phyloP scores from a whole-genome alignment of 2,888 invertebrate species.

The Eupithecia subfuscata region DNA sequence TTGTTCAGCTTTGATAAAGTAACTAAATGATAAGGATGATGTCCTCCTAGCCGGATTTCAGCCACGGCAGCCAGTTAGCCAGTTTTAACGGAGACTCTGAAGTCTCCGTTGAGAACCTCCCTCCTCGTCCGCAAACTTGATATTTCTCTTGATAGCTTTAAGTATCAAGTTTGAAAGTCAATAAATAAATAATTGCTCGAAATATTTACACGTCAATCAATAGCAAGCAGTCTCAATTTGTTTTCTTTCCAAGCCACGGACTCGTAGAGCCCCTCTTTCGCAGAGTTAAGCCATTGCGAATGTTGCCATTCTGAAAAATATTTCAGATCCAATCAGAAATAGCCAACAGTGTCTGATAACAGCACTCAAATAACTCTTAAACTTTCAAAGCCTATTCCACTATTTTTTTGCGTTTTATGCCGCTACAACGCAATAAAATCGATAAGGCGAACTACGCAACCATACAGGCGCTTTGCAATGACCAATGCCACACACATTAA shows the following conservation, averaged over 20 bases:
- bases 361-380: constrained; percentile 8
- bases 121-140: too few relatives aligned
- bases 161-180: neutral
- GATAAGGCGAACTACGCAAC: constrained; percentile 30
- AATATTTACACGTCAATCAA: neutral
- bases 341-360: constrained; percentile 7
- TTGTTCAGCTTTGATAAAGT: neutral
- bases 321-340: constrained; percentile 2
- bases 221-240: neutral
- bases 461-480: constrained; percentile 13
- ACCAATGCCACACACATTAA: constrained; percentile 12
- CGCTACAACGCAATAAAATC: constrained; percentile 33
- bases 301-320: neutral
- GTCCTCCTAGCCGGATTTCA: neutral
- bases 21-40: neutral
- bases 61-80: neutral
- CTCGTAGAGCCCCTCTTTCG: neutral
- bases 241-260: neutral
- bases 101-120: too few relatives aligned
- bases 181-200: neutral
- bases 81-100: neutral
- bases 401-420: constrained; percentile 26
- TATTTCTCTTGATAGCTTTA: too few relatives aligned
- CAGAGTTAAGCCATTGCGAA: neutral
- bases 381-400: constrained; percentile 18